Conservation (phyloP, 2,888 invertebrate species). For the Hofmannophila pseudospretella region DNA sequence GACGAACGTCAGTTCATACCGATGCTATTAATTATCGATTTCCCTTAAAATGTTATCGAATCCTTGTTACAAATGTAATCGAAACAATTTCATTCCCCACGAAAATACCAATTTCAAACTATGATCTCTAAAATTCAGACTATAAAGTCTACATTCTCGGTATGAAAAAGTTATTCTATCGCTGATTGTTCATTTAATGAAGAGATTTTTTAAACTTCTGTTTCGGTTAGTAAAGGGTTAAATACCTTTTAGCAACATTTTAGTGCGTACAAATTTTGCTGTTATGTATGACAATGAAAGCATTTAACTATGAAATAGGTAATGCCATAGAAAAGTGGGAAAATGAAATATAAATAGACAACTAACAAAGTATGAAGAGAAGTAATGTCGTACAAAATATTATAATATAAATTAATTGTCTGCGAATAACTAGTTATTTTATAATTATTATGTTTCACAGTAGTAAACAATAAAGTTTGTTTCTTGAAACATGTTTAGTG, state of each 20-base stretch:
- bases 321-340: constrained; percentile 37
- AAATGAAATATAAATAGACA: constrained; percentile 3
- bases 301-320: constrained; percentile 36
- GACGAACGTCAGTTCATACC: too few species aligned
- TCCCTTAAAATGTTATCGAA: neutral
- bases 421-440: constrained; percentile 59
- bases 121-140: too few species aligned
- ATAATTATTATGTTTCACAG: constrained; percentile 57
- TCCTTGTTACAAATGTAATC: neutral
- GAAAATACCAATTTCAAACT: too few species aligned
- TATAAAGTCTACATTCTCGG: too few species aligned
- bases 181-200: too few species aligned
- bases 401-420: constrained; percentile 36
- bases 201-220: too few species aligned
- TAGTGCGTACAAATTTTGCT: constrained; percentile 21
- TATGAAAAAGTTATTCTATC: too few species aligned
- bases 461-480: constrained; percentile 38
- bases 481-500: constrained; percentile 66
- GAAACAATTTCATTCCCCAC: too few species aligned
- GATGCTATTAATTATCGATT: too few species aligned
- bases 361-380: constrained; percentile 33
- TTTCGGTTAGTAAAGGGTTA: neutral
- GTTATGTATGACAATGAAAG: constrained; percentile 30
- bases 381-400: constrained; percentile 63
- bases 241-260: neutral